These are phyloP conservation scores for Garrulus glandarius DNA, from an alignment of 2,797 vertebrate species.

Conservation along the genomic window DNA sequence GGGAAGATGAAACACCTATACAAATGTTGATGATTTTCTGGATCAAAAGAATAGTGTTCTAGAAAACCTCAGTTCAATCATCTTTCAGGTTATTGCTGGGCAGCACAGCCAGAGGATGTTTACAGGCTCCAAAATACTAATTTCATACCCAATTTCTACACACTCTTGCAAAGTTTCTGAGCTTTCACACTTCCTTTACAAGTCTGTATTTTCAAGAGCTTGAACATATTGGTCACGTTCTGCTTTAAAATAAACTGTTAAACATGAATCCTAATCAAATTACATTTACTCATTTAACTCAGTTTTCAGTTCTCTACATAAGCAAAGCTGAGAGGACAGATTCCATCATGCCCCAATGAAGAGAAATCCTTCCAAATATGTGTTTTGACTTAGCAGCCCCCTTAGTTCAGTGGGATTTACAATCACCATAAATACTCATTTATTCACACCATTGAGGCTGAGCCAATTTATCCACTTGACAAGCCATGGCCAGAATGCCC, in stretches of 20 bases:
- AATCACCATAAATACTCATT: not conserved
- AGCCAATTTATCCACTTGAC: not conserved
- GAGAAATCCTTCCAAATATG: not conserved
- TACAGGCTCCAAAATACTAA: not conserved
- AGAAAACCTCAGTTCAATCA: not conserved
- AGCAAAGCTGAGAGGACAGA: not conserved
- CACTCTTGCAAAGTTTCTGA: not conserved
- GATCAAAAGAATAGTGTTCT: not conserved
- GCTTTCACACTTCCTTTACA: not conserved
- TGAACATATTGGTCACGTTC: not conserved
- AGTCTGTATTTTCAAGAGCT: not conserved
- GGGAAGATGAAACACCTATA: not conserved
- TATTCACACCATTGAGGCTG: not conserved
- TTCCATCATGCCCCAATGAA: not conserved
- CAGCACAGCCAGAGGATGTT: not conserved
- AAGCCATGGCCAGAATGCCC: not conserved
- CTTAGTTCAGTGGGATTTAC: not conserved
- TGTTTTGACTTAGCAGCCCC: not conserved
- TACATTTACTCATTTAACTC: not conserved
- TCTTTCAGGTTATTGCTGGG: not conserved
- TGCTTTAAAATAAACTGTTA: not conserved
- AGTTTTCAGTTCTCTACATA: not conserved
- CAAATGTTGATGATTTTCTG: not conserved
- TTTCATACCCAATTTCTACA: not conserved
- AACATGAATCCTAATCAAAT: not conserved